Evolutionary conservation across 2,888 invertebrate genomes (phyloP).

Genomic region (Autographa pulchrina): DNA sequence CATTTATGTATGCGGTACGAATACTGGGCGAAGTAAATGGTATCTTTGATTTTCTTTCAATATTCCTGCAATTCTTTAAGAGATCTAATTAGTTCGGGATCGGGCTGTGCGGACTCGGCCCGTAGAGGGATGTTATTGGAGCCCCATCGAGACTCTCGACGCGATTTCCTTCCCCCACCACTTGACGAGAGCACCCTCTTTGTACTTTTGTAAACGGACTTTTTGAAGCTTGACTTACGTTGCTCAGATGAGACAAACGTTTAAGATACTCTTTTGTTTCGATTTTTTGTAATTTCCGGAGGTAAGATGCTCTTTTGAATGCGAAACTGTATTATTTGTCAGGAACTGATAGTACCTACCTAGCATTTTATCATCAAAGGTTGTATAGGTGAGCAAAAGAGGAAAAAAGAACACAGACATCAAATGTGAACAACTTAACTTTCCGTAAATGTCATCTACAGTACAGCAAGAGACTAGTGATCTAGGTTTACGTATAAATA

Average conservation of each 20-base stretch:
- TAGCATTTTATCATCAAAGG: no score
- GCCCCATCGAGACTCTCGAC: constrained; percentile 64
- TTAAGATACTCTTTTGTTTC: constrained; percentile 27
- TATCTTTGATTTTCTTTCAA: neutral
- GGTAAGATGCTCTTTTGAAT: neutral
- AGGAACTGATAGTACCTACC: neutral
- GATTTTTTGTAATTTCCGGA: constrained; percentile 14
- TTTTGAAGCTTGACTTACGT: constrained; percentile 29
- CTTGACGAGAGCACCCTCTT: constrained; percentile 62
- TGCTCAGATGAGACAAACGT: constrained; percentile 37
- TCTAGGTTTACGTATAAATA: neutral
- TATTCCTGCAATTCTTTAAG: constrained; percentile 21
- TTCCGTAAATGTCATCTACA: neutral
- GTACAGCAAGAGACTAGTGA: neutral
- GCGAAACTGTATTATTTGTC: neutral
- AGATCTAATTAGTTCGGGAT: constrained; percentile 44
- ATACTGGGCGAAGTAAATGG: neutral
- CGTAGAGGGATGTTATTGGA: constrained; percentile 44
- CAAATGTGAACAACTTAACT: no score
- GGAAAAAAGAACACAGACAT: no score
- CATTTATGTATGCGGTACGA: neutral
- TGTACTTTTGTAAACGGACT: constrained; percentile 57
- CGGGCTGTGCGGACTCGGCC: constrained; percentile 17
- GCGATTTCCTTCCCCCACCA: constrained; percentile 60
- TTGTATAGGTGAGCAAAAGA: neutral